Evolutionary conservation across 1,140 invertebrate genomes (phyloP).

Genomic region (Holotrichia oblita): DNA sequence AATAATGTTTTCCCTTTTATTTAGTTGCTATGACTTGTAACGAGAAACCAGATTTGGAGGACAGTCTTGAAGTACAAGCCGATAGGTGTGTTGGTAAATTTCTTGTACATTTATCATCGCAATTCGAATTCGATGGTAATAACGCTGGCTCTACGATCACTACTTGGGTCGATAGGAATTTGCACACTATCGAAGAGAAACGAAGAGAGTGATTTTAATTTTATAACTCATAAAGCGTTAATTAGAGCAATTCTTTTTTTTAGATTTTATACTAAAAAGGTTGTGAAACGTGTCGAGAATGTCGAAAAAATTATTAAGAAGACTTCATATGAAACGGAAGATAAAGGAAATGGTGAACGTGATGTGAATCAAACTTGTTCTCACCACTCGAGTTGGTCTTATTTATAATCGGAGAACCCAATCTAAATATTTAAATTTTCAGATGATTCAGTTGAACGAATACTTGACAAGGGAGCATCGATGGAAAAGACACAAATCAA

Average conservation of each 20-base stretch:
- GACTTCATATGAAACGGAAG: neutral
- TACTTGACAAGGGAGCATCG: too few relatives aligned
- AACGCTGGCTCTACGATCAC: slow-evolving; percentile 65
- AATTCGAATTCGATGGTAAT: slow-evolving; percentile 63
- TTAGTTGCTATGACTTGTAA: neutral
- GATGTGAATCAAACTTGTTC: neutral
- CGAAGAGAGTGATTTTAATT: slow-evolving; percentile 64
- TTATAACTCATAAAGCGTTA: too few relatives aligned
- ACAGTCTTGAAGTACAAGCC: slow-evolving; percentile 40
- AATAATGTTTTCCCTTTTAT: too few relatives aligned
- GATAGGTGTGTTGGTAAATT: slow-evolving; percentile 54
- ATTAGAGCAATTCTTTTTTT: neutral
- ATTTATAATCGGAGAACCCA: too few relatives aligned
- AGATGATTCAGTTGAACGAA: too few relatives aligned
- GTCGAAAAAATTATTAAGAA: slow-evolving; percentile 1
- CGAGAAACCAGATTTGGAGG: slow-evolving; percentile 5
- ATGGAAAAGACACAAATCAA: too few relatives aligned
- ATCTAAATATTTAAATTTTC: too few relatives aligned
- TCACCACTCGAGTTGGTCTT: neutral
- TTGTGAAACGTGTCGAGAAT: neutral
- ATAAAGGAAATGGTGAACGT: neutral
- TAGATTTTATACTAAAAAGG: neutral
- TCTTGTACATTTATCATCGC: slow-evolving; percentile 64
- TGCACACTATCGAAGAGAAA: slow-evolving; percentile 68
- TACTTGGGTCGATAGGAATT: slow-evolving; percentile 65